Percentiles rank a stretch among this genome's conserved stretches.
Evolutionary conservation across 2,797 vertebrate genomes (phyloP).

Genomic region (Limnodromus scolopaceus): DNA sequence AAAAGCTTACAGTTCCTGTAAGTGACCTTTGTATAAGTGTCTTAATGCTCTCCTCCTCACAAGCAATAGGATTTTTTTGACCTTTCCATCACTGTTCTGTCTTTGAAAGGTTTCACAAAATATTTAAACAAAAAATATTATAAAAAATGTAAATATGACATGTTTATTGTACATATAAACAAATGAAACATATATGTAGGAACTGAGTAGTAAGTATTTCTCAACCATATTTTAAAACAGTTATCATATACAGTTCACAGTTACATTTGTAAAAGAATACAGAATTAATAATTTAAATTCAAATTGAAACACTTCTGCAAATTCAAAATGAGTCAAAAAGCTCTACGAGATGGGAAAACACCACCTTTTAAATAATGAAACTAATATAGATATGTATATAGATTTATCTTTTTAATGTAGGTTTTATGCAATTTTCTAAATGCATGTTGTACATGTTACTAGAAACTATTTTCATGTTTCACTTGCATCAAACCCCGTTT

Average conservation of each 20-base stretch:
- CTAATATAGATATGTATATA: rapidly evolving
- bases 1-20: conserved; percentile 77
- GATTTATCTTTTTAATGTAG: neutral
- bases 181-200: neutral
- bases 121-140: neutral
- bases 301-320: neutral
- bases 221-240: neutral
- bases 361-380: neutral
- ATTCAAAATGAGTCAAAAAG: neutral
- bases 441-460: rapidly evolving
- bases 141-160: rapidly evolving
- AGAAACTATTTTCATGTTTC: neutral
- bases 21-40: conserved; percentile 83
- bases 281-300: neutral
- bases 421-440: neutral
- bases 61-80: conserved; percentile 72
- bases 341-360: neutral
- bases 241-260: neutral
- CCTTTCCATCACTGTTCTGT: conserved; percentile 52
- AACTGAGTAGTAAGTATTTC: neutral
- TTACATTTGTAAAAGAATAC: neutral
- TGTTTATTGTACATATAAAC: neutral
- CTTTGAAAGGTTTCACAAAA: neutral
- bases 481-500: neutral
- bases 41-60: conserved; percentile 81